These are phyloP conservation scores for Zhengitettix transpicula DNA, from an alignment of 2,888 invertebrate genomes.

Conservation along the genomic window DNA sequence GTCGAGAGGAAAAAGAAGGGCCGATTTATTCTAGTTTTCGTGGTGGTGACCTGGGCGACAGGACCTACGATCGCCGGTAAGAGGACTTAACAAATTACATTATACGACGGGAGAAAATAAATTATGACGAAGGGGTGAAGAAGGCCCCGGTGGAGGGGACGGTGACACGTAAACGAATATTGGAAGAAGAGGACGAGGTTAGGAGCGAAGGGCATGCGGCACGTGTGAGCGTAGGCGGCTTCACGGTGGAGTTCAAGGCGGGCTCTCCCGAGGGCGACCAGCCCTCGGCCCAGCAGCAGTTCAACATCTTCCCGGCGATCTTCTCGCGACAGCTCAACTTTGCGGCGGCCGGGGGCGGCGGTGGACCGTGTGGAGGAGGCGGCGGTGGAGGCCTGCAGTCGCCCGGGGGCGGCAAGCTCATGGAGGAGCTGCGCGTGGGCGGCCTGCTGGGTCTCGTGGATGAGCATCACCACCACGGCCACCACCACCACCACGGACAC, in stretches of 20 bases:
- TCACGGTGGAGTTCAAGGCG: conserved; percentile 12
- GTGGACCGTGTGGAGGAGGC: not conserved
- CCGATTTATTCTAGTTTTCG: too few relatives aligned
- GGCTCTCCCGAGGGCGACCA: conserved; percentile 24
- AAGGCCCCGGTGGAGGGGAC: too few relatives aligned
- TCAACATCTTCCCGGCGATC: conserved; percentile 82
- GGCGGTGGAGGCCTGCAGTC: conserved; percentile 4
- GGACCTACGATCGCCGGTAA: conserved; percentile 26
- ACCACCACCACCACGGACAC: conserved; percentile 16
- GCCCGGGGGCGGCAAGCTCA: conserved; percentile 21
- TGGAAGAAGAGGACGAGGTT: too few relatives aligned
- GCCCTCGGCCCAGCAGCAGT: conserved; percentile 47
- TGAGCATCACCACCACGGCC: conserved; percentile 49
- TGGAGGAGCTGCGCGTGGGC: conserved; percentile 70
- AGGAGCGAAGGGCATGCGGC: too few relatives aligned
- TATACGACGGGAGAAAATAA: too few relatives aligned
- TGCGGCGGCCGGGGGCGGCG: conserved; percentile 34
- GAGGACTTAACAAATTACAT: conserved; percentile 13
- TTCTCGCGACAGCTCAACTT: conserved; percentile 80
- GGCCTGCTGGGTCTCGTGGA: conserved; percentile 64
- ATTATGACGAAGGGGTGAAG: too few relatives aligned
- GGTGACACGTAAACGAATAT: too few relatives aligned
- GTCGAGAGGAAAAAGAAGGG: not conserved
- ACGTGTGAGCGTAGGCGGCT: not conserved
- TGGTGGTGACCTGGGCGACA: conserved; percentile 20